A percentile compares a stretch with the other conserved stretches of the same genome.
phyloP scores from a whole-genome alignment of 2,888 invertebrate genomes.

The Lepidochitona cinerea region DNA sequence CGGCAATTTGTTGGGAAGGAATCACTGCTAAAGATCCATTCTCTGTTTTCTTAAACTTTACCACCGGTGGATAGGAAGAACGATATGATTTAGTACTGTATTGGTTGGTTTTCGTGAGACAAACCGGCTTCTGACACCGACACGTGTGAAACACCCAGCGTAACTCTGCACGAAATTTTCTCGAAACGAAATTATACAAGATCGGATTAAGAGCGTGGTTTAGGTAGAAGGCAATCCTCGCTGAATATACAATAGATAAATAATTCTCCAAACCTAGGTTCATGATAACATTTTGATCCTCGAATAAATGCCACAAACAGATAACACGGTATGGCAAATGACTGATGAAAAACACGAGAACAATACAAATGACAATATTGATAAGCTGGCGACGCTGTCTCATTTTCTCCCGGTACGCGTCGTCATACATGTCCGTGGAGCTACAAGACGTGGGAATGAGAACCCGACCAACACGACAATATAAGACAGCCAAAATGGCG shows the following conservation, averaged over 20 bases:
- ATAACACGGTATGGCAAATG: constrained; percentile 39
- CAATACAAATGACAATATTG: constrained; percentile 38
- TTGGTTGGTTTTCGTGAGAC: background rate
- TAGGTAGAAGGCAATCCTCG: constrained; percentile 33
- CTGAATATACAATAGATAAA: constrained; percentile 33
- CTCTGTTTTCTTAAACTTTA: background rate
- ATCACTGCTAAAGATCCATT: background rate
- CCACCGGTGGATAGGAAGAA: background rate
- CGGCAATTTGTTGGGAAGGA: background rate
- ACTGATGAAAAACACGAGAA: constrained; percentile 40
- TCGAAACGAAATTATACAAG: constrained; percentile 41
- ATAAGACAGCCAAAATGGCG: constrained; percentile 25
- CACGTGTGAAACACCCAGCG: background rate
- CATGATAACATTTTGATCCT: constrained; percentile 10
- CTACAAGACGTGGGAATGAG: constrained; percentile 1
- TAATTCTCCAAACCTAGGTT: constrained; percentile 25
- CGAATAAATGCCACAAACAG: constrained; percentile 33
- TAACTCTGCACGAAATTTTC: constrained; percentile 36
- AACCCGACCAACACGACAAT: constrained; percentile 24
- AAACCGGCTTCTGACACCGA: background rate
- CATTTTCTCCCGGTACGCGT: constrained; percentile 25
- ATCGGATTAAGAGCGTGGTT: constrained; percentile 43
- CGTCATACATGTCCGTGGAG: background rate
- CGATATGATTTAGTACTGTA: background rate
- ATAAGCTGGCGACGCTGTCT: constrained; percentile 37